Evolutionary conservation across 2,113 vertebrate genomes (phyloP), one percentile per base, ranked within the genome.

Genomic region (Bagarius yarrelli): DNA sequence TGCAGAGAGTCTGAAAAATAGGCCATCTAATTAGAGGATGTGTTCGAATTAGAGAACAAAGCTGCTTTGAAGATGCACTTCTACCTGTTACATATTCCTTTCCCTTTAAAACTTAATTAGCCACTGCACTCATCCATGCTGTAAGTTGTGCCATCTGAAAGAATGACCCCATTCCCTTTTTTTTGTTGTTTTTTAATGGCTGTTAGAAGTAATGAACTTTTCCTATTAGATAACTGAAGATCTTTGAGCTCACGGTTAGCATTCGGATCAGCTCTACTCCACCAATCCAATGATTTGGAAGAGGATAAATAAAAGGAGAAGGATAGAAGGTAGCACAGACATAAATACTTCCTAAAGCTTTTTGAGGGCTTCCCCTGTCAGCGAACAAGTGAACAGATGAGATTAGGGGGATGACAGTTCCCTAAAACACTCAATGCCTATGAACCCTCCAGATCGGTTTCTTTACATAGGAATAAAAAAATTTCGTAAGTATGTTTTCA

Each of bases 51-150:
- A 71, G 27, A 78, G 78, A 57, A 78, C 66, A 84, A 78, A 72
- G 67, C 47, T 36, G 50, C 79, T 81, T 84, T 84, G 83, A 83
- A 83, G 81, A 85, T 83, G 83, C 83, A 77, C 32, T 74, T 83
- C 78, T 72, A 85, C 81, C 81, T 77, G 79, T 73, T 81, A 73
- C 67, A 77, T 81, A 63, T 81, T 84, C 73, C 73, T 56, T 50
- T 66, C 25, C 60, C 47, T 82, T 76, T 75, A 61, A 80, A 80
- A 76, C 72, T 59, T 84, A 77, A 84, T 84, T 84, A 81, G 63
- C 27, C 47, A 25, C 53, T 18, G n/a, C 57, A 25, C 60, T 77
- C 73, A n/a, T 69, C 71, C 72, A 18, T 67, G 67, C 47, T 15
- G 34, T 69, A 59, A 76, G 80, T 67, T 75, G 70, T 64, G 72